Conservation (phyloP, 1,140 invertebrate genomes). For the Panulirus ornatus region DNA sequence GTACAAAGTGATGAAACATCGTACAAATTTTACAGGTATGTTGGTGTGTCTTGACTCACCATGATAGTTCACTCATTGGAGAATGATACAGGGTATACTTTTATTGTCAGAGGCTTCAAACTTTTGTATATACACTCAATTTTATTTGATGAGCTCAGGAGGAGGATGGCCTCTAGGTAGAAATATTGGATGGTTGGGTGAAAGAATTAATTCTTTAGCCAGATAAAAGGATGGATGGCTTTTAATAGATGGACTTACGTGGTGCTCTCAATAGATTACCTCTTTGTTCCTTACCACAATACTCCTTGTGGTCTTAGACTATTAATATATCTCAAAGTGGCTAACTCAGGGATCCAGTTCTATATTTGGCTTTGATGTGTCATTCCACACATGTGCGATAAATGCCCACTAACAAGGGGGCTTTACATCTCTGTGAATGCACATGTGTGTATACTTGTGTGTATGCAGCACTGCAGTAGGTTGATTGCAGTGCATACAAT, state of each 20-base stretch:
- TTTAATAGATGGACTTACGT: conserved; percentile 8
- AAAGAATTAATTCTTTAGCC: not conserved
- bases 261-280: not conserved
- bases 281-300: conserved; percentile 10
- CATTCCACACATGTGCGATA: conserved; percentile 11
- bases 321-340: conserved; percentile 10
- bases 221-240: not conserved
- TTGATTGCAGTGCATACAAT: not conserved
- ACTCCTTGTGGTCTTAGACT: conserved; percentile 19
- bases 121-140: conserved; percentile 43
- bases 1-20: conserved; percentile 67
- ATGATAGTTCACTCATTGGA: conserved; percentile 53
- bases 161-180: not conserved
- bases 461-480: not conserved
- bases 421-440: not conserved
- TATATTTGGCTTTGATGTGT: conserved; percentile 15
- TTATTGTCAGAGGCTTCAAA: conserved; percentile 49
- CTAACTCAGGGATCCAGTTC: conserved; percentile 46
- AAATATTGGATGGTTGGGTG: not conserved
- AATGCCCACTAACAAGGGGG: not conserved
- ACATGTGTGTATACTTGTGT: not conserved
- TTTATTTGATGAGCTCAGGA: conserved; percentile 26
- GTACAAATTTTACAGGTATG: conserved; percentile 72
- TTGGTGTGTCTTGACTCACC: conserved; percentile 26
- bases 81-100: conserved; percentile 67